Evolutionary conservation across 2,888 invertebrate species (phyloP).

Genomic region (Watsonalla binaria): DNA sequence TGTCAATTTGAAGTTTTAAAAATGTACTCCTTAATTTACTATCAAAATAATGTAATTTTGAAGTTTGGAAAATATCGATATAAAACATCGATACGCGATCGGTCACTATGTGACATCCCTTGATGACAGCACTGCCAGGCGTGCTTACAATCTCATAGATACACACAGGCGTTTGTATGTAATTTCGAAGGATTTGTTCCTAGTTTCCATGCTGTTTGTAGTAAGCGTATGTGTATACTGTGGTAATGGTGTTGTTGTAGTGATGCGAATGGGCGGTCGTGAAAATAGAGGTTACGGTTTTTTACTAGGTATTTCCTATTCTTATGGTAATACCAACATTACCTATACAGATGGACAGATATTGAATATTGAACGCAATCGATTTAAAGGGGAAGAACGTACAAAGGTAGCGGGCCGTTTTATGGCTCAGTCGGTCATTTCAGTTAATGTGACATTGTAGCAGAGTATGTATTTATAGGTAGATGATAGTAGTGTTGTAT

Average conservation of each 20-base stretch:
- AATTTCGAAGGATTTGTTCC: too few species aligned
- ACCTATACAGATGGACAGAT: conserved; percentile 2
- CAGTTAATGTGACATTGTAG: background rate
- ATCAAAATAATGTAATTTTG: too few species aligned
- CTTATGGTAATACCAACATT: background rate
- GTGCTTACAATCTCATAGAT: too few species aligned
- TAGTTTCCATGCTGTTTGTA: too few species aligned
- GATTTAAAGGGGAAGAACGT: conserved; percentile 20
- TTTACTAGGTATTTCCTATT: conserved; percentile 12
- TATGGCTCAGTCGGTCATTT: conserved; percentile 20
- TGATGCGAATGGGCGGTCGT: conserved; percentile 33
- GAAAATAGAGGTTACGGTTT: conserved; percentile 30
- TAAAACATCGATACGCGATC: too few species aligned
- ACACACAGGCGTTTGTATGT: too few species aligned
- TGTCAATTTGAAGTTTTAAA: too few species aligned
- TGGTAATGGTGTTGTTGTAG: conserved; percentile 26
- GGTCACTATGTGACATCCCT: too few species aligned
- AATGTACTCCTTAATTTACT: too few species aligned
- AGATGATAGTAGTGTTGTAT: background rate
- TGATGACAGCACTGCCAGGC: too few species aligned
- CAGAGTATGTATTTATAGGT: background rate
- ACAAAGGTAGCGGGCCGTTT: conserved; percentile 6
- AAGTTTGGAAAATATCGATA: too few species aligned
- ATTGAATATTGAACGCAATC: conserved; percentile 25
- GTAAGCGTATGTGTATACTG: too few species aligned